Evolutionary conservation across 2,797 vertebrate genomes (phyloP).

Genomic region (Phoeniculus purpureus): DNA sequence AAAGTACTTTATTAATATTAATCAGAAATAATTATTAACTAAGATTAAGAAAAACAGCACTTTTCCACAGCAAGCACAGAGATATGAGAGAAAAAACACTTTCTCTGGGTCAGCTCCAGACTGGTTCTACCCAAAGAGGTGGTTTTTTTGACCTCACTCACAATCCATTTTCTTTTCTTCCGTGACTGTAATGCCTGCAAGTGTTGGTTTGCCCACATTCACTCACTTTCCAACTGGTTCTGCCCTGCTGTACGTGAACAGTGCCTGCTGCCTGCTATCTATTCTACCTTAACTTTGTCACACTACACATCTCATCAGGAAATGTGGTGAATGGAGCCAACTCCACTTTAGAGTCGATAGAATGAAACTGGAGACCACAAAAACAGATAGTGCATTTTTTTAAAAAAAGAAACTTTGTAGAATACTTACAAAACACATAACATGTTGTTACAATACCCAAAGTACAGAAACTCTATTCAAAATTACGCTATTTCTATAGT

Average conservation of each 20-base stretch:
- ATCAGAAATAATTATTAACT: background rate
- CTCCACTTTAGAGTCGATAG: background rate
- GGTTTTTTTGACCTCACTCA: background rate
- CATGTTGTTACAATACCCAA: background rate
- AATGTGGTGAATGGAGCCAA: background rate
- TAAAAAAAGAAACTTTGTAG: slow-evolving; percentile 21
- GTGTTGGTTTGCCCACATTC: background rate
- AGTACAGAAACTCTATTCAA: background rate
- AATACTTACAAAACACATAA: background rate
- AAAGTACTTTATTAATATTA: background rate
- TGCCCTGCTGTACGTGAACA: background rate
- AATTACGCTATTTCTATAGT: background rate
- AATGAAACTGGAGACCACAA: background rate
- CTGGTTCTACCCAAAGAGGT: background rate
- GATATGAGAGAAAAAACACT: background rate
- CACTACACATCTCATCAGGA: background rate
- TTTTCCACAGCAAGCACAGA: background rate
- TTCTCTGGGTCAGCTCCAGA: background rate
- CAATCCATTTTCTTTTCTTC: background rate
- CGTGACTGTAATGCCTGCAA: background rate
- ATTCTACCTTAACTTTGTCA: background rate
- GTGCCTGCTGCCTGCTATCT: background rate
- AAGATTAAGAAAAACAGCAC: background rate
- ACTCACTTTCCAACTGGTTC: background rate
- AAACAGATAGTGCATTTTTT: background rate